A percentile compares a stretch with the other conserved stretches of the same genome.
Conservation (phyloP, 1,140 invertebrate genomes). For the Wiebesia pumilae region DNA sequence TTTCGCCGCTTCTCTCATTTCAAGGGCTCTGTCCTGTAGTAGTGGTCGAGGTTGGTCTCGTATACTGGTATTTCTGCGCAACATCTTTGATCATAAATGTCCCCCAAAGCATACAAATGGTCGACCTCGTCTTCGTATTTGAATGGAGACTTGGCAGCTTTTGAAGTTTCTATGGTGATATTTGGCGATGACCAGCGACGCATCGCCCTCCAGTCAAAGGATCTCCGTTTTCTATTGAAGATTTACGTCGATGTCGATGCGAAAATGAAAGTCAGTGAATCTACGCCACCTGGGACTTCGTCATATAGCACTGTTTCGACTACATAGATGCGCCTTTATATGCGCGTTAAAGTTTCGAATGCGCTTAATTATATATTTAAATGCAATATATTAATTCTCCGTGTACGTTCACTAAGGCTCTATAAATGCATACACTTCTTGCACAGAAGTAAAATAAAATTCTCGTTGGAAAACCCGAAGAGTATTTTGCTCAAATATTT, state of each 20-base stretch:
- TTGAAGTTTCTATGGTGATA: conserved; percentile 56
- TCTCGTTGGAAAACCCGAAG: too few species aligned
- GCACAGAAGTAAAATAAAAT: too few species aligned
- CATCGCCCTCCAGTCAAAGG: conserved; percentile 12
- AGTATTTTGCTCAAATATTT: too few species aligned
- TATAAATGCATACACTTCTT: too few species aligned
- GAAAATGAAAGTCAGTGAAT: conserved; percentile 35
- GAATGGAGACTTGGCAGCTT: conserved; percentile 59
- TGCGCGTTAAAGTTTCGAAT: too few species aligned
- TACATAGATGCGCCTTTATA: not conserved
- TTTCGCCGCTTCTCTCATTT: conserved; percentile 41
- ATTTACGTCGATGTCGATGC: not conserved
- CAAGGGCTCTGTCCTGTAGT: not conserved
- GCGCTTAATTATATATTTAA: too few species aligned
- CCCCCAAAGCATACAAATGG: conserved; percentile 40
- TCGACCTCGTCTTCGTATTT: conserved; percentile 57
- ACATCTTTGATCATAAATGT: conserved; percentile 66
- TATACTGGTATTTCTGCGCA: not conserved
- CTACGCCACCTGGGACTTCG: not conserved
- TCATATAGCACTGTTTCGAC: not conserved
- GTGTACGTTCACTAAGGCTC: too few species aligned
- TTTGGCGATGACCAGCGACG: conserved; percentile 51
- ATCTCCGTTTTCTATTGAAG: conserved; percentile 28
- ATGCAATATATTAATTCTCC: too few species aligned
- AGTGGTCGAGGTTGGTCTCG: not conserved